Conservation (phyloP, 1,140 invertebrate genomes). For the Drosophila littoralis region DNA sequence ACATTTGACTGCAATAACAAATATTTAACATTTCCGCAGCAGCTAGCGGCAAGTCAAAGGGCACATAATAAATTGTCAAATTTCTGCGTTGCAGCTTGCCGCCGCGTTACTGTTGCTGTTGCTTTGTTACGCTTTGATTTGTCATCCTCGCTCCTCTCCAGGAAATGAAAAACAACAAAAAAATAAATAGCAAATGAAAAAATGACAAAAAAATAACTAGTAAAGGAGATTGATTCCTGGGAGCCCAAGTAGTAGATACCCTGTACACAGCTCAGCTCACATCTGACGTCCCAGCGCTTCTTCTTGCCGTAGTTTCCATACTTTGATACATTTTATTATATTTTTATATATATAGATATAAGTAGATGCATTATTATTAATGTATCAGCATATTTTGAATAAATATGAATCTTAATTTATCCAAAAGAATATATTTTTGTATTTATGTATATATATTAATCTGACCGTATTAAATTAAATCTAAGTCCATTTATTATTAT, state of each 20-base stretch:
- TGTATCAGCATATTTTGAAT: no score
- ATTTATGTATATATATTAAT: no score
- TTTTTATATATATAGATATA: no score
- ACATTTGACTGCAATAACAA: conserved; percentile 81
- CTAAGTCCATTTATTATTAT: no score
- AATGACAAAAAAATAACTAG: background rate
- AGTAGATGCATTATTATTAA: no score
- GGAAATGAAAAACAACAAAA: conserved; percentile 50
- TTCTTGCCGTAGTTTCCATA: no score
- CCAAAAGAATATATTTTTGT: no score
- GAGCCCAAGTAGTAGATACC: background rate
- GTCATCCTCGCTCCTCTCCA: conserved; percentile 43
- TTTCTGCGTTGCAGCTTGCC: conserved; percentile 64
- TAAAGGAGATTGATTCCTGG: background rate
- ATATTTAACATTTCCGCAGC: conserved; percentile 81
- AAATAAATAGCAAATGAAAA: conserved; percentile 18
- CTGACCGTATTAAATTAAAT: no score
- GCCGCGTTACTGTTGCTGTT: conserved; percentile 23
- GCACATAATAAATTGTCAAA: conserved; percentile 75
- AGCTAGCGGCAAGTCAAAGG: conserved; percentile 56
- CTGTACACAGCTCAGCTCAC: background rate
- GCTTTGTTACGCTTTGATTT: conserved; percentile 76
- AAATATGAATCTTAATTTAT: no score
- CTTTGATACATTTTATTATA: no score
- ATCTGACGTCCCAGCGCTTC: no score